These are phyloP conservation scores for Chionoecetes opilio DNA, from an alignment of 1,140 invertebrate species.

Conservation along the genomic window DNA sequence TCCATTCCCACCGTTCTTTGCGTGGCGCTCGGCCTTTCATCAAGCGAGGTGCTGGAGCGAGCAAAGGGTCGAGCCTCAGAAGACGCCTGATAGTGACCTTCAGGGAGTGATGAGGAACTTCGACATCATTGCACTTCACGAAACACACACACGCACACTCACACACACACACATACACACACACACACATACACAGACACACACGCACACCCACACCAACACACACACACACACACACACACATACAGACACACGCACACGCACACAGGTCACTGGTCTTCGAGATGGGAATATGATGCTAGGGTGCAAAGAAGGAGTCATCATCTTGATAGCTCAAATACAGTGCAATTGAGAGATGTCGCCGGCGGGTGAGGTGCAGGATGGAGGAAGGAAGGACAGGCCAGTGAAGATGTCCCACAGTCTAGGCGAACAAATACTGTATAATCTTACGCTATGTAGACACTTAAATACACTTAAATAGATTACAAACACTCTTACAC, in stretches of 20 bases:
- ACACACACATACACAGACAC: no score
- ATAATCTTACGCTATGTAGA: background rate
- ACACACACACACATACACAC: no score
- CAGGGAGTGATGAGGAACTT: background rate
- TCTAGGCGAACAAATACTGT: background rate
- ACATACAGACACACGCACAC: background rate
- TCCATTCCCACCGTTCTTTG: slow-evolving; percentile 33
- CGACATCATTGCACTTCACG: background rate
- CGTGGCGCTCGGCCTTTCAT: background rate
- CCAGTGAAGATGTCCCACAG: background rate
- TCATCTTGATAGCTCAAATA: slow-evolving; percentile 3
- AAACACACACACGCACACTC: no score
- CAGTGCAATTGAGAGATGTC: background rate
- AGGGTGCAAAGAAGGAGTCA: slow-evolving; percentile 1
- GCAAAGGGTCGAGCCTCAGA: background rate
- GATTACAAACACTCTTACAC: background rate
- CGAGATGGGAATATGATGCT: background rate
- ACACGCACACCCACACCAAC: no score
- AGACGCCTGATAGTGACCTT: background rate
- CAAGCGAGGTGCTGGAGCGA: slow-evolving; percentile 6
- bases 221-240: no score
- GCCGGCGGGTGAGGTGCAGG: background rate
- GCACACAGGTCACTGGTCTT: background rate
- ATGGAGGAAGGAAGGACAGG: background rate
- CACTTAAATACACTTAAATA: no score